Conservation (phyloP, 2,797 vertebrate species). For the Hafferia zeledoni region DNA sequence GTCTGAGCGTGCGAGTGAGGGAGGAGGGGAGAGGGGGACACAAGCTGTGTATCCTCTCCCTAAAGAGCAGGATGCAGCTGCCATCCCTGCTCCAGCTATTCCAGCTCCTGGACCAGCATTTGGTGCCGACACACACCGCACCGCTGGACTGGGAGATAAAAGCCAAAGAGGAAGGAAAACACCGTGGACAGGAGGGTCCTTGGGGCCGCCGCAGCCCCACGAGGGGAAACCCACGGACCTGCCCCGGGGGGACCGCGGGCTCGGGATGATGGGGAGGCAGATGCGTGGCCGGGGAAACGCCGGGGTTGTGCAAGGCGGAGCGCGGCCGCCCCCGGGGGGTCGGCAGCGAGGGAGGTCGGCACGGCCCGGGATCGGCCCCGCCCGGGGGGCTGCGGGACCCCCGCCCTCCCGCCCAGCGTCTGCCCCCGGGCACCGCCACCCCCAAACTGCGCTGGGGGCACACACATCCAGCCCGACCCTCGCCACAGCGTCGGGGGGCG, state of each 20-base stretch:
- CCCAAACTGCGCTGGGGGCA: background rate
- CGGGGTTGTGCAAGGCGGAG: background rate
- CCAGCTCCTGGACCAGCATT: background rate
- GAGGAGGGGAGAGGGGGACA: background rate
- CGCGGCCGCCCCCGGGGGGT: background rate
- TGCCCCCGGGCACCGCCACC: background rate
- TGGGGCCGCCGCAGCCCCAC: background rate
- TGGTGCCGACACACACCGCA: fast-evolving
- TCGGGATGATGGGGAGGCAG: background rate
- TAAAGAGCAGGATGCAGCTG: background rate
- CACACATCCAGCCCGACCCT: background rate
- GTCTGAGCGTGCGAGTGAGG: background rate
- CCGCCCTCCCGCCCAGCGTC: background rate
- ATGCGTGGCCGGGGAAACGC: background rate
- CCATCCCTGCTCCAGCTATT: background rate
- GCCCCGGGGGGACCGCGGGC: background rate
- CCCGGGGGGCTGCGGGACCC: background rate
- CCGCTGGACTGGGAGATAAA: background rate
- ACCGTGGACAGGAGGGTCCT: background rate
- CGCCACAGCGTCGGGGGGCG: too few relatives aligned
- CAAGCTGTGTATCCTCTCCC: background rate
- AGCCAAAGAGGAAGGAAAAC: background rate
- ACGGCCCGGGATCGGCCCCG: background rate
- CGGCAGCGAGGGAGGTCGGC: background rate
- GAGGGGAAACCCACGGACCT: background rate